Conservation (phyloP, 1,140 invertebrate species). For the Elymnias hypermnestra region DNA sequence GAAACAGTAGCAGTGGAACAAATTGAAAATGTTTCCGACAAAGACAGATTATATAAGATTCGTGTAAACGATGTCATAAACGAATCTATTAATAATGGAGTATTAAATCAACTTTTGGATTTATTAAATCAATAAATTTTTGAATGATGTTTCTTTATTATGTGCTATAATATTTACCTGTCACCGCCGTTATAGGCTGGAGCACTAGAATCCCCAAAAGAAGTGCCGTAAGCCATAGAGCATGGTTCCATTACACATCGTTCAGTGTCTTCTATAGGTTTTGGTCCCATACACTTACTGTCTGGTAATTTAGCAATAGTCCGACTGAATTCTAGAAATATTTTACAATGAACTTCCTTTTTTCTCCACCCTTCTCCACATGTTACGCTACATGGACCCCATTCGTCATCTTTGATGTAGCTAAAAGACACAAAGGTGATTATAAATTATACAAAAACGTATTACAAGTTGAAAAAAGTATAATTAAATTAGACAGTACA, state of each 20-base stretch:
- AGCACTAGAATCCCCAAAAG: constrained; percentile 79
- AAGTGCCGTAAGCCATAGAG: constrained; percentile 78
- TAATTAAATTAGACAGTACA: background rate
- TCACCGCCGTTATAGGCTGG: constrained; percentile 56
- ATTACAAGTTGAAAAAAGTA: background rate
- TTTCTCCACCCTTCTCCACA: constrained; percentile 92
- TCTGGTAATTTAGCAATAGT: constrained; percentile 92
- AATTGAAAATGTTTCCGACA: no score
- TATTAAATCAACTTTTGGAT: constrained; percentile 35
- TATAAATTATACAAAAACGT: background rate
- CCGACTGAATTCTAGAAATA: constrained; percentile 92
- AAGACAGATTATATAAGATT: constrained; percentile 22
- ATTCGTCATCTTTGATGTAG: constrained; percentile 81
- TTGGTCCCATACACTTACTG: constrained; percentile 89
- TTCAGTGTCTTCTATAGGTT: constrained; percentile 87
- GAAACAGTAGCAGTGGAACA: constrained; percentile 5
- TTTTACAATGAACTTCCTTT: constrained; percentile 92
- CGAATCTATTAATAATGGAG: constrained; percentile 46
- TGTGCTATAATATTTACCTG: constrained; percentile 34
- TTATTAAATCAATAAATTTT: background rate
- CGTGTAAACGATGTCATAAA: constrained; percentile 54
- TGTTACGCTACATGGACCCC: constrained; percentile 91
- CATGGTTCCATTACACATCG: constrained; percentile 87
- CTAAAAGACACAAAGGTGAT: constrained; percentile 38
- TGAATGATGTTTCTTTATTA: no score